Evolutionary conservation across 2,888 invertebrate species (phyloP).

Genomic region (Sinotaia quadrata): DNA sequence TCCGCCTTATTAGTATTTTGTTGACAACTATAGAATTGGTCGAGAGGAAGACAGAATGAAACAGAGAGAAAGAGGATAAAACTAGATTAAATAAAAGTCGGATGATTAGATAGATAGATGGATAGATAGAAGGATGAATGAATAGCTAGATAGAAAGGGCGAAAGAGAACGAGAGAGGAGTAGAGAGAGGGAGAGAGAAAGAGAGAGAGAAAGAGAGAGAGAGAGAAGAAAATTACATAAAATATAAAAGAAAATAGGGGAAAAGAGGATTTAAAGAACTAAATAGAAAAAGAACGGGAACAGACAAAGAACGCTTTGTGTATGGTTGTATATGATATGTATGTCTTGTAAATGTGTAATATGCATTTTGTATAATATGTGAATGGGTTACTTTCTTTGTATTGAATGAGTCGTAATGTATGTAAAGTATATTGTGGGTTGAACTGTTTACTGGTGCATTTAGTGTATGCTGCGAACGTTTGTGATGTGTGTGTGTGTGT

Average conservation of each 20-base stretch:
- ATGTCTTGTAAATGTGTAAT: no score
- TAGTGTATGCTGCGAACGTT: neutral
- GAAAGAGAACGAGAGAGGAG: slow-evolving; percentile 2
- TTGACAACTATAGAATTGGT: no score
- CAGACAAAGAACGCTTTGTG: no score
- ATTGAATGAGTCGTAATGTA: no score
- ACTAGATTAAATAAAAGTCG: neutral
- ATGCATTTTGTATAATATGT: no score
- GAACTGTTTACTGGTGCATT: neutral
- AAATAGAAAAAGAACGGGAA: neutral
- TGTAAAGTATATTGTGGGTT: no score
- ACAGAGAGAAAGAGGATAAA: slow-evolving; percentile 2
- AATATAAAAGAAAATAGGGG: neutral
- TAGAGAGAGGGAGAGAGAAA: slow-evolving; percentile 1
- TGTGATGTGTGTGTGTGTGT: neutral
- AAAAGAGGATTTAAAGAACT: neutral
- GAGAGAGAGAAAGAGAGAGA: neutral
- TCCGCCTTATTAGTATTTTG: no score
- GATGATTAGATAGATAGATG: neutral
- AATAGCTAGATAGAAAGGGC: neutral
- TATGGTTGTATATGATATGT: no score
- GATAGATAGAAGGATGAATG: neutral
- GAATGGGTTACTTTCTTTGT: no score
- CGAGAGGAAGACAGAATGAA: slow-evolving; percentile 2
- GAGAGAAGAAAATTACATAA: slow-evolving; percentile 3